These are phyloP conservation scores for Platichthys flesus DNA, from an alignment of 2,113 vertebrate genomes.

Conservation along the genomic window DNA sequence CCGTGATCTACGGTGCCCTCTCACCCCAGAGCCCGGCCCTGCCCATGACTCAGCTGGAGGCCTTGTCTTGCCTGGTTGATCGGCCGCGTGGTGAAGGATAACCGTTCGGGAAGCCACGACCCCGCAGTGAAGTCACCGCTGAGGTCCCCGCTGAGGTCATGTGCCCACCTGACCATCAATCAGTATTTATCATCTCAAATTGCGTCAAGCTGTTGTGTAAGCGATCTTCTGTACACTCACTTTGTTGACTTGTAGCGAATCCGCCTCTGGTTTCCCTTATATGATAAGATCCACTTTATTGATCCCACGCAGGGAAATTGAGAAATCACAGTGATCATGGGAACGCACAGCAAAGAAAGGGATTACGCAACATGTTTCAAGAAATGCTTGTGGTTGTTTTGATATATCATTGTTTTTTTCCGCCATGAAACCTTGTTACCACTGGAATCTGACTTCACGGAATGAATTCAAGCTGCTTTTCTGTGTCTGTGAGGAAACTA, in stretches of 20 bases:
- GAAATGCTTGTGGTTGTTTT: constrained; percentile 42
- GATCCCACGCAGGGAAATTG: neutral
- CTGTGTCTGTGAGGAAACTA: constrained; percentile 12
- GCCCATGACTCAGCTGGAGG: constrained; percentile 44
- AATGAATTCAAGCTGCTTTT: constrained; percentile 57
- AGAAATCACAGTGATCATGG: neutral
- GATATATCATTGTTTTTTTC: neutral
- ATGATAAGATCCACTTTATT: constrained; percentile 13
- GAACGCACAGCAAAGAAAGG: neutral
- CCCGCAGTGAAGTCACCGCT: constrained; percentile 8
- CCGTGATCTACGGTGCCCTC: constrained; percentile 62
- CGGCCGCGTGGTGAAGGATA: constrained; percentile 21
- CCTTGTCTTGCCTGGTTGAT: constrained; percentile 44
- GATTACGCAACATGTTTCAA: constrained; percentile 21
- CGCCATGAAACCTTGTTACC: constrained; percentile 11
- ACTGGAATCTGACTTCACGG: constrained; percentile 38
- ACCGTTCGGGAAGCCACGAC: constrained; percentile 24
- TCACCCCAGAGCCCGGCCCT: constrained; percentile 55
- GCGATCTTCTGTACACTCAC: constrained; percentile 1
- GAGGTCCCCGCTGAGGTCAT: constrained; percentile 42
- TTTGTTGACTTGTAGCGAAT: constrained; percentile 25
- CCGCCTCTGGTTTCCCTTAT: constrained; percentile 17
- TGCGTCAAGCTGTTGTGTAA: neutral
- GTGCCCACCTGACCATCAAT: constrained; percentile 49
- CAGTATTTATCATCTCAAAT: constrained; percentile 38